Evolutionary conservation across 2,888 invertebrate species (phyloP), one percentile per base, ranked within the genome.

Genomic region (Agrochola litura): DNA sequence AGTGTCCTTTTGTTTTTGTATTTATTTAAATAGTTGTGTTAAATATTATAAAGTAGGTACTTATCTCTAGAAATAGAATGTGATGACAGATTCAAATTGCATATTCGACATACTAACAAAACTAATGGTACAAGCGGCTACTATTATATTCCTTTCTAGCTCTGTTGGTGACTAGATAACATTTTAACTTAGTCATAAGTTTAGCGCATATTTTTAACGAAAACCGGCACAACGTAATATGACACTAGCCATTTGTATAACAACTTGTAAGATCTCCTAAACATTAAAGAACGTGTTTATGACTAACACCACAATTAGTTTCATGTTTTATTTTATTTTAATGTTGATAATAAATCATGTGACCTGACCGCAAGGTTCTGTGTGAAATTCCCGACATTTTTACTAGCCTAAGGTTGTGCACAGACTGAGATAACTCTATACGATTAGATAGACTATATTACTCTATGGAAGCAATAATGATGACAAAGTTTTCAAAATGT

Each of bases 231-330:
- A 66, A 56, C 4, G 74, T 80, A 74, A 82, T 64, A 60, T 61
- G 67, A 82, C 71, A 82, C 82, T 64, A 19, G 37, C 54, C 49
- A 72, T 84, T 75, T 79, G 69, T 79, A 82, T 68, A 84, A 74
- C 25, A 80, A 74, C 56, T 58, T 80, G 56, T 65, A 75, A 79
- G 43, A 56, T 64, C 68, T 58, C 25, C 43, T 19, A 75, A 82
- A 84, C 64, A 69, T 82, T 68, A 49, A 52, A 30, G 41, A 83
- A 81, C 85, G 72, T 70, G 82, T 83, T 81, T 82, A 85, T 85
- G 84, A 84, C 77, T 84, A 85, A 84, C 41, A 25, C 76, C 54
- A 73, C 85, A 77, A 70, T 77, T 85, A 76, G 49, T 70, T 81
- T 56, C 19, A 41, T 46, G 37, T 70, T 74, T 77, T 75, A 77